Conservation (phyloP, 1,140 invertebrate species). For the Cephus cinctus region DNA sequence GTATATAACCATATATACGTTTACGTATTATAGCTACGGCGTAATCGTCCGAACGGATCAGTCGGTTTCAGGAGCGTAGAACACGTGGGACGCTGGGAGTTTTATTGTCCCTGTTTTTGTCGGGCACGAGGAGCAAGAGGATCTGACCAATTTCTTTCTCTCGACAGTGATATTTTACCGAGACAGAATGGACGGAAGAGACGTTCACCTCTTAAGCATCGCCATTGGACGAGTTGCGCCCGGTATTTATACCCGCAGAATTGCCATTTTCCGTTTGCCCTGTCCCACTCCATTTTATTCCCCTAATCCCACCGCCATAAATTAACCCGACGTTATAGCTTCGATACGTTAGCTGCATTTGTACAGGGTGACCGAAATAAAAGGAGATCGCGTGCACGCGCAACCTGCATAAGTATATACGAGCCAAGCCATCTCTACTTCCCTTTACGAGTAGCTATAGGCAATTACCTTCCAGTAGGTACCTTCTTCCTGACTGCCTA, state of each 20-base stretch:
- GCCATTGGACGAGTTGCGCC: conserved; percentile 17
- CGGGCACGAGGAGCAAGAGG: conserved; percentile 24
- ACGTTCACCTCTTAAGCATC: conserved; percentile 36
- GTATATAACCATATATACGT: no score
- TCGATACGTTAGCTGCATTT: conserved; percentile 43
- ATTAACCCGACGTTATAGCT: conserved; percentile 36
- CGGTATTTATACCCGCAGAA: conserved; percentile 39
- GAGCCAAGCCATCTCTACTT: no score
- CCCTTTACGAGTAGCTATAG: no score
- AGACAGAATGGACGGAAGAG: conserved; percentile 24
- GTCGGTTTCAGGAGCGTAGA: neutral
- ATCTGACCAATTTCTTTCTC: conserved; percentile 36
- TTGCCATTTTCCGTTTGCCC: conserved; percentile 39
- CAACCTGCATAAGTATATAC: conserved; percentile 16
- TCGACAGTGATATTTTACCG: conserved; percentile 42
- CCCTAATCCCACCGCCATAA: conserved; percentile 39
- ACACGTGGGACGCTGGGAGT: conserved; percentile 16
- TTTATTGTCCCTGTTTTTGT: conserved; percentile 43
- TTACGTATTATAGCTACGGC: conserved; percentile 8
- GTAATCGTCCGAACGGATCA: conserved; percentile 24
- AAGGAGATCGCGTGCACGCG: conserved; percentile 12
- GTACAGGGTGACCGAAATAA: conserved; percentile 32
- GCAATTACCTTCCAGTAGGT: no score
- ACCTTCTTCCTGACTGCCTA: no score
- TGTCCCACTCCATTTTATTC: conserved; percentile 24